Percentiles rank a stretch among this genome's conserved stretches.
Evolutionary conservation across 1,140 invertebrate genomes (phyloP).

Genomic region (Caenorhabditis inopinata): DNA sequence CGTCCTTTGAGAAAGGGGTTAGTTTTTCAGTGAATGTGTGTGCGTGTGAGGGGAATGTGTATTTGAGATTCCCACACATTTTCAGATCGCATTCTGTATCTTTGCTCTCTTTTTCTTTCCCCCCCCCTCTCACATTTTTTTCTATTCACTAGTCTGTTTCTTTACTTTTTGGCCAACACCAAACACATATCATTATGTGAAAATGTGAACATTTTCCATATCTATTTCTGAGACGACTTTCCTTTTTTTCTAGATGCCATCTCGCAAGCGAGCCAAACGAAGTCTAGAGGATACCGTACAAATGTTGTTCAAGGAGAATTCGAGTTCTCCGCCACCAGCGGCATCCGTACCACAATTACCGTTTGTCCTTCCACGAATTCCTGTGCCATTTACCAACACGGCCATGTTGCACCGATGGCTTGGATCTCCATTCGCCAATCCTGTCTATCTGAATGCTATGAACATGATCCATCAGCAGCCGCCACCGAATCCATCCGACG

Average conservation of each 20-base stretch:
- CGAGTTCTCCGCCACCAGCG: background rate
- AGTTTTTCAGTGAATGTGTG: background rate
- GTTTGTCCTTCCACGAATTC: background rate
- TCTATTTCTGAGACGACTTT: too few species aligned
- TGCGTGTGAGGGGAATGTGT: too few species aligned
- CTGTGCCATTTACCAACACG: background rate
- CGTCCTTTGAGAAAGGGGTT: background rate
- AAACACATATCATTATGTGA: background rate
- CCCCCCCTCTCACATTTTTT: background rate
- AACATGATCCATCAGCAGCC: background rate
- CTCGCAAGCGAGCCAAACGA: conserved; percentile 6
- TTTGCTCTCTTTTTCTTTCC: too few species aligned
- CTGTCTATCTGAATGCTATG: background rate
- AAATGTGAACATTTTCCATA: too few species aligned
- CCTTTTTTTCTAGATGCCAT: conserved; percentile 7
- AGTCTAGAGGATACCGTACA: conserved; percentile 23
- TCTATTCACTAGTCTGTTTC: too few species aligned
- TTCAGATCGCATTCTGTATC: conserved; percentile 17
- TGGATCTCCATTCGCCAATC: background rate
- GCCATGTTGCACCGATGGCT: background rate
- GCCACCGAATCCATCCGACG: background rate
- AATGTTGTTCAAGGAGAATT: conserved; percentile 10
- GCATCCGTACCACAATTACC: background rate
- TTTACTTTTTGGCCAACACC: too few species aligned
- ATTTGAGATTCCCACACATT: conserved; percentile 31